These are phyloP conservation scores for Lagocephalus sceleratus DNA, from an alignment of 2,797 vertebrate species.

Conservation along the genomic window DNA sequence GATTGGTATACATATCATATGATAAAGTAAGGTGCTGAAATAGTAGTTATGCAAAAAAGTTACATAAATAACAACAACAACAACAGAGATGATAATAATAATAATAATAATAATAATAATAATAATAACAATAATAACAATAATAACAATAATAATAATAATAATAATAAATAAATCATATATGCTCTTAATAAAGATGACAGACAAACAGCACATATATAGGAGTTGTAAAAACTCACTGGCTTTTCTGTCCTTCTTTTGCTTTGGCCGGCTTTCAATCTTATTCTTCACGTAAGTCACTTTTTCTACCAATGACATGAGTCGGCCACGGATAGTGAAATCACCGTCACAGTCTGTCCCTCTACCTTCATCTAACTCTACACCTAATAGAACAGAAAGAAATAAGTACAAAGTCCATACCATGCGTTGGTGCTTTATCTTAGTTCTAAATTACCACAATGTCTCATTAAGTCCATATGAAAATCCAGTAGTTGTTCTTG, in stretches of 20 bases:
- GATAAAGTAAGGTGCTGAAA: too few relatives aligned
- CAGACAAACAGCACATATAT: background rate
- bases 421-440: background rate
- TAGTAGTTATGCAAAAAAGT: too few relatives aligned
- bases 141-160: too few relatives aligned
- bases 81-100: too few relatives aligned
- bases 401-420: background rate
- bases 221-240: conserved; percentile 71
- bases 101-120: too few relatives aligned
- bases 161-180: too few relatives aligned
- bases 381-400: conserved; percentile 67
- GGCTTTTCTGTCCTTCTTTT: conserved; percentile 82
- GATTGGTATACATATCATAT: too few relatives aligned
- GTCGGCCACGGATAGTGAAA: conserved; percentile 88
- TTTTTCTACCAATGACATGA: conserved; percentile 90
- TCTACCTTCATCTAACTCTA: conserved; percentile 88
- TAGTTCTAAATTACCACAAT: conserved; percentile 81
- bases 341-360: conserved; percentile 80
- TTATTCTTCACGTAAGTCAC: conserved; percentile 89
- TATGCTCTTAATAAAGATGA: too few relatives aligned
- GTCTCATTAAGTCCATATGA: conserved; percentile 92
- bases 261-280: conserved; percentile 79
- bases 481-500: conserved; percentile 90
- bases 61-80: too few relatives aligned
- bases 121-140: too few relatives aligned